Percentiles rank a stretch among this genome's conserved stretches.
These are phyloP conservation scores for Sclerodermus sp. DNA, from an alignment of 2,888 invertebrate species.

Conservation along the genomic window DNA sequence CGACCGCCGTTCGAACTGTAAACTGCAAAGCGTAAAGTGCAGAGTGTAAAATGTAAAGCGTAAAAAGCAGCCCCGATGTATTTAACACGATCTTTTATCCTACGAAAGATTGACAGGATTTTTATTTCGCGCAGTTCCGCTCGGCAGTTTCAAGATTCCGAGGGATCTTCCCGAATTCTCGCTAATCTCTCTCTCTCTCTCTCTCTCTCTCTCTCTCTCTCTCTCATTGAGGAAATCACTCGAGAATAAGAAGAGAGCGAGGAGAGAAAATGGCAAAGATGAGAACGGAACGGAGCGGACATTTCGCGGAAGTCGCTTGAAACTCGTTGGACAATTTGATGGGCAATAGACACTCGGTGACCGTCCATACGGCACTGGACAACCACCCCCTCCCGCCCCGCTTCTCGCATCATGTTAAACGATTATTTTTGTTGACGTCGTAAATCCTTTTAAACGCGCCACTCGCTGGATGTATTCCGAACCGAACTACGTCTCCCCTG, in stretches of 20 bases:
- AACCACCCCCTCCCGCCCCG: slow-evolving; percentile 7
- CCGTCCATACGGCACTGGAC: slow-evolving; percentile 32
- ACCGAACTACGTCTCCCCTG: slow-evolving; percentile 21
- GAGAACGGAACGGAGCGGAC: slow-evolving; percentile 18
- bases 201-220: slow-evolving; percentile 1
- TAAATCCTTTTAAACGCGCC: slow-evolving; percentile 42
- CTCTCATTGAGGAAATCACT: too few relatives aligned
- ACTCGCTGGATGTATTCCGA: slow-evolving; percentile 32
- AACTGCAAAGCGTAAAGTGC: too few relatives aligned
- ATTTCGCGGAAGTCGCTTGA: not conserved
- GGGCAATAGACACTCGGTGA: slow-evolving; percentile 41
- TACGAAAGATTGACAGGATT: too few relatives aligned
- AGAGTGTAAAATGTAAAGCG: too few relatives aligned
- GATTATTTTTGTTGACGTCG: slow-evolving; percentile 45
- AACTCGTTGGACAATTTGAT: slow-evolving; percentile 33
- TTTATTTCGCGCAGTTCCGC: too few relatives aligned
- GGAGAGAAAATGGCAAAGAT: slow-evolving; percentile 22
- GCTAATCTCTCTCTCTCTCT: too few relatives aligned
- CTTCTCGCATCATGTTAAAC: slow-evolving; percentile 30
- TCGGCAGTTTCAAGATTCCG: too few relatives aligned
- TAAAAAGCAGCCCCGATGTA: too few relatives aligned
- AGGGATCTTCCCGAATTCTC: too few relatives aligned
- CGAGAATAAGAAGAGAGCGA: too few relatives aligned
- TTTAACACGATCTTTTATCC: too few relatives aligned
- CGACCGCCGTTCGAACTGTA: too few relatives aligned